Conservation (phyloP, 2,797 vertebrate genomes). For the Benthosema pterotum region DNA sequence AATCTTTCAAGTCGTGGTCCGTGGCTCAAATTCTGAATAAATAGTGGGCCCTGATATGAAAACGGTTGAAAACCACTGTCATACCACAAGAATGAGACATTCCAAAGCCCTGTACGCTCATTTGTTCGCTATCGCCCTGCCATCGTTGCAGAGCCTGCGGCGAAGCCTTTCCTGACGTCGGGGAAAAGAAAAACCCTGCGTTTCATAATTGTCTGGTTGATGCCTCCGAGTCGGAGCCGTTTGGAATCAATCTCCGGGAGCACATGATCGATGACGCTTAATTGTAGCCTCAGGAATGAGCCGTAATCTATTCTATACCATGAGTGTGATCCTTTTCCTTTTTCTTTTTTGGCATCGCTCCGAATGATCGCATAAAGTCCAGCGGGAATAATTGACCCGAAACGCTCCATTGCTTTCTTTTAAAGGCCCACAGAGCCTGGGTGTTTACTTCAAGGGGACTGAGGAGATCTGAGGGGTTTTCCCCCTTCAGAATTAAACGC, state of each 20-base stretch:
- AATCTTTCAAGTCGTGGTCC: no score
- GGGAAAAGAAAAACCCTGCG: conserved; percentile 10
- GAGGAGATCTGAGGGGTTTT: background rate
- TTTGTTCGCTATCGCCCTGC: no score
- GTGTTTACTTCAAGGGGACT: background rate
- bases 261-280: conserved; percentile 68
- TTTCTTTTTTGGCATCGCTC: conserved; percentile 17
- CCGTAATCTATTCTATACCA: conserved; percentile 42
- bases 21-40: no score
- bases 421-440: background rate
- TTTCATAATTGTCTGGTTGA: conserved; percentile 52
- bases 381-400: conserved; percentile 8
- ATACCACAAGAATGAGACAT: no score
- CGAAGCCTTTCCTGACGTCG: background rate
- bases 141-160: background rate
- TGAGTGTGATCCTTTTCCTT: conserved; percentile 29
- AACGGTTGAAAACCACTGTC: no score
- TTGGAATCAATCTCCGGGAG: conserved; percentile 58
- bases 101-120: no score
- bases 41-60: no score
- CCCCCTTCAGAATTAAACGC: background rate
- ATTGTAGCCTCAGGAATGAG: conserved; percentile 63
- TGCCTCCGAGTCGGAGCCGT: conserved; percentile 48
- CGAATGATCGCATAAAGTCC: conserved; percentile 27
- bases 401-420: conserved; percentile 10